Evolutionary conservation across 1,140 invertebrate genomes (phyloP).

Genomic region (Aphaenogaster ashmeadi): DNA sequence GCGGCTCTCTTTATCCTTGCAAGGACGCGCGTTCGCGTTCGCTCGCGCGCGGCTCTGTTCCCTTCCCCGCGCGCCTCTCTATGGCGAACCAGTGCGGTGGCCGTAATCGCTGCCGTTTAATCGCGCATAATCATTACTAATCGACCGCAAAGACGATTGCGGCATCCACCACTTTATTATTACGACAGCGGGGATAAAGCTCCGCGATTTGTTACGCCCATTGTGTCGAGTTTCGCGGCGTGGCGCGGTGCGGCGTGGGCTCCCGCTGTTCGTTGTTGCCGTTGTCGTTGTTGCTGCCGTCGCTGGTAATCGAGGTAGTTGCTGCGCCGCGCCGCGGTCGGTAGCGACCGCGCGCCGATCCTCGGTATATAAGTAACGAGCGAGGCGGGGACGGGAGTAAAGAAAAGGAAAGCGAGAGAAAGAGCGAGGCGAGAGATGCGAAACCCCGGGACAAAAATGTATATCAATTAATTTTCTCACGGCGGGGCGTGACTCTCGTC

Average conservation of each 20-base stretch:
- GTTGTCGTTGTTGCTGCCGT: conserved; percentile 53
- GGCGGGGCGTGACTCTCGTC: conserved; percentile 71
- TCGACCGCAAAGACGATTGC: conserved; percentile 83
- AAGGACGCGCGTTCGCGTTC: conserved; percentile 79
- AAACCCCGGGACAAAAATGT: conserved; percentile 64
- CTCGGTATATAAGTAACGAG: conserved; percentile 38
- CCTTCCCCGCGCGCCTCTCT: background rate
- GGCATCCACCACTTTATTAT: conserved; percentile 79
- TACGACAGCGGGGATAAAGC: conserved; percentile 78
- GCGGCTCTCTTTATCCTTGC: conserved; percentile 81
- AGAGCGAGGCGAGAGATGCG: background rate
- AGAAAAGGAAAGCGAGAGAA: conserved; percentile 14
- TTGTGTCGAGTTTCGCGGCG: conserved; percentile 65
- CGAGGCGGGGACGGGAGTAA: background rate
- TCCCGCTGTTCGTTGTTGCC: conserved; percentile 60
- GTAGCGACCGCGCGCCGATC: conserved; percentile 44
- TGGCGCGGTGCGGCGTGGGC: background rate
- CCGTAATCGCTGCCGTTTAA: conserved; percentile 83
- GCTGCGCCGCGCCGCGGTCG: conserved; percentile 49
- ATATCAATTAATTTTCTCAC: conserved; percentile 78
- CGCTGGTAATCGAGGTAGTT: conserved; percentile 56
- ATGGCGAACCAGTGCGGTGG: conserved; percentile 36
- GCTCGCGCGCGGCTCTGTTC: background rate
- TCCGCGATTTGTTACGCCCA: conserved; percentile 77
- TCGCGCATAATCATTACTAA: conserved; percentile 84